Base-by-base conservation (phyloP, 1,140 invertebrate genomes). In the Brachionus koreanus region DNA sequence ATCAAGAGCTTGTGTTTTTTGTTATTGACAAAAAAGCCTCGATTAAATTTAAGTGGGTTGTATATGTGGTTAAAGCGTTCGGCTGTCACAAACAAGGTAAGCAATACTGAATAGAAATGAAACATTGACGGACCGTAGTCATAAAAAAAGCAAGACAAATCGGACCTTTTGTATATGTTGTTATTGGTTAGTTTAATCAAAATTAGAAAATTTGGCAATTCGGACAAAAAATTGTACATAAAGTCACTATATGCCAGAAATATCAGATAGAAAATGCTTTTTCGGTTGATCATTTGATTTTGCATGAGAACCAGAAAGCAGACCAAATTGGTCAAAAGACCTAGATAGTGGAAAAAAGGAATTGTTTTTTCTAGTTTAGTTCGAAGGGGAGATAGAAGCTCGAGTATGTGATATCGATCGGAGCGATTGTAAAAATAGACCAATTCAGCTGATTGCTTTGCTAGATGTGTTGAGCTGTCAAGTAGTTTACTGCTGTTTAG, bases 141-240 rank as follows among this genome's bases (percentile, higher is more conserved):
- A 19, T 74, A 74, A 25, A 74, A 74, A 46, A 74, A 74, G 43
- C 69, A 74, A 0, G 69, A 74, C 25, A 46, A 49, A 25, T 74
- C 10, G 19, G 37, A 46, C 19, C 7, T 7, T 74, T 74, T 74
- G 42, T 46, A 74, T 23, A 74, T 46, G 43, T 74, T 46, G 42
- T 46, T 10, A 25, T 13, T 13, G 10, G 19, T 19, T n/a, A 74
- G 25, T 46, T 42, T 74, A 5, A 74, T 46, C 9, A 46, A 6
- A 9, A 46, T 74, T 3, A 74, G 33, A 74, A 74, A 74, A 49
- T 74, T 46, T 29, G 69, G 69, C 43, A 74, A 46, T 9, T 46
- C 69, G 69, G 69, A 46, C 43, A 74, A 74, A 74, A 74, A 74
- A 29, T 74, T 74, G 69, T 74, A 74, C 69, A 74, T 46, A 25